Base-by-base conservation (phyloP, 2,113 vertebrate genomes). In the Lanius ludovicianus region DNA sequence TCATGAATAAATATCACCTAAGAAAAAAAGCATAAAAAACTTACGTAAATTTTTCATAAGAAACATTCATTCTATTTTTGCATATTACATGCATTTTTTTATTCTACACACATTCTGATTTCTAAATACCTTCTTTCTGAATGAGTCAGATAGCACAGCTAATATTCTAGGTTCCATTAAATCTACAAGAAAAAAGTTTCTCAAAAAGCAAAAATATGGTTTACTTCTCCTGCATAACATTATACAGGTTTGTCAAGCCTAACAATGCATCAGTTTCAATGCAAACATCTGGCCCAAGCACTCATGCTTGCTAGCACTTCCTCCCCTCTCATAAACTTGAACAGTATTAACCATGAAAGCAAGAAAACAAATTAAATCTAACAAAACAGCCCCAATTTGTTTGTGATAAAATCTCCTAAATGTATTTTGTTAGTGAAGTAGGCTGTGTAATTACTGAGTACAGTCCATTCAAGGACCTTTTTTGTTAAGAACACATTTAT, bases 1-100 rank as follows among this genome's bases (percentile, higher is more conserved):
- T 98, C 98, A 77, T 98, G 98, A 92, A 98, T 97, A 93, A 98
- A 98, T 96, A 98, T 98, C 44, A 98, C 98, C 98, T 98, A 92
- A 42, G 39, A 55, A 57, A 91, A 44, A 89, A 71, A 39, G 13
- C 15, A 15, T 25, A 22, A 57, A 75, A 75, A 52, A 44, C 1
- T 39, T 49, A 62, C 0, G 1, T 59, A 76, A 39, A 16, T 6
- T 77, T 82, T 82, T 74, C 55, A 63, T 5, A 37, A 11, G 14
- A 94, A 91, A 79, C 16, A 41, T 22, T 60, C 11, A 28, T 47
- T 59, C 9, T 31, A 4, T 27, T 60, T 94, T 78, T 56, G 8
- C 7, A 67, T 20, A 42, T 15, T 35, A 60, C 3, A 30, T 24
- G 21, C 2, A 1, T 21, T 82, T 73, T 78, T 25, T 55, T 31